Conservation (phyloP, 2,113 vertebrate genomes). For the Coregonus clupeaformis region DNA sequence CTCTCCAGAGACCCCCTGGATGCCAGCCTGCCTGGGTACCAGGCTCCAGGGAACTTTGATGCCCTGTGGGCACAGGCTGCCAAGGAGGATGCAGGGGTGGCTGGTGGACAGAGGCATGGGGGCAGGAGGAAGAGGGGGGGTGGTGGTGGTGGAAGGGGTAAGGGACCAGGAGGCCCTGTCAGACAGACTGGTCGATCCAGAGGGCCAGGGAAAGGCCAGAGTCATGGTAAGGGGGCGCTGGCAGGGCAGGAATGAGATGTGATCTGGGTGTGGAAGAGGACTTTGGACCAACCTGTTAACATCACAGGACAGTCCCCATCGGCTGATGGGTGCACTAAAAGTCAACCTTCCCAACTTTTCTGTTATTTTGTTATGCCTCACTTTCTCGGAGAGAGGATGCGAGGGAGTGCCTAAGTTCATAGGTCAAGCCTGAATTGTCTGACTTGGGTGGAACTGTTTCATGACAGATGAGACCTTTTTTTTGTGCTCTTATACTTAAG, state of each 20-base stretch:
- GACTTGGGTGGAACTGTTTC: too few relatives aligned
- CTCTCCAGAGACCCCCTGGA: conserved; percentile 85
- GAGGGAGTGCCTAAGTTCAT: too few relatives aligned
- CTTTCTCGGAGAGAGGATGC: too few relatives aligned
- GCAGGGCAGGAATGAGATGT: neutral
- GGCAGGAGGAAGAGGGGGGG: conserved; percentile 71
- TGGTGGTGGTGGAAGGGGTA: neutral
- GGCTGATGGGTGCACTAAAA: neutral
- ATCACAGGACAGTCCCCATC: neutral
- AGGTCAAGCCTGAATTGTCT: too few relatives aligned
- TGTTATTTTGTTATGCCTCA: too few relatives aligned
- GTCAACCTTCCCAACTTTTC: too few relatives aligned
- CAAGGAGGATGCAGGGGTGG: conserved; percentile 62
- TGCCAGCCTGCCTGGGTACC: conserved; percentile 79
- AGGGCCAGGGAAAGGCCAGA: conserved; percentile 42
- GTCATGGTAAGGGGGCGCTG: conserved; percentile 6
- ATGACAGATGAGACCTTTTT: too few relatives aligned
- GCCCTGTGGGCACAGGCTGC: conserved; percentile 75
- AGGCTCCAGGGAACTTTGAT: conserved; percentile 82
- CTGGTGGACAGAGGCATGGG: conserved; percentile 59
- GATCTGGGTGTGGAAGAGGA: neutral
- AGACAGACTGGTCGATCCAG: conserved; percentile 45
- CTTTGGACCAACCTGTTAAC: neutral
- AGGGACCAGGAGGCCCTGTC: conserved; percentile 48
- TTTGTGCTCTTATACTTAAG: too few relatives aligned